Evolutionary conservation across 2,888 invertebrate species (phyloP).

Genomic region (Trissolcus brochymenae): DNA sequence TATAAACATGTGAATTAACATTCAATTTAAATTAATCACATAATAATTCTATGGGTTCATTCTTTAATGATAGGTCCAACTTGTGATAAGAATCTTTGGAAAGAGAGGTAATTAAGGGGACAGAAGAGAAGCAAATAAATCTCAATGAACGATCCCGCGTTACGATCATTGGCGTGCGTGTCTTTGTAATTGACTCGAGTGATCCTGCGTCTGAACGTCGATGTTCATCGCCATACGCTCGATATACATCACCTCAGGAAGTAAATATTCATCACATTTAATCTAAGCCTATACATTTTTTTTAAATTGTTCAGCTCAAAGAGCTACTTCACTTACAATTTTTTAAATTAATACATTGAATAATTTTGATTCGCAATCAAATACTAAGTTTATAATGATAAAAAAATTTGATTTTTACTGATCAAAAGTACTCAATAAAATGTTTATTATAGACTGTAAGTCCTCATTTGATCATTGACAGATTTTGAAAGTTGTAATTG

Average conservation of each 20-base stretch:
- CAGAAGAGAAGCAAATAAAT: slow-evolving; percentile 65
- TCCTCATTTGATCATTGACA: too few relatives aligned
- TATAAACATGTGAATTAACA: too few relatives aligned
- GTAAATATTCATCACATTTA: too few relatives aligned
- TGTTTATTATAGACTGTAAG: too few relatives aligned
- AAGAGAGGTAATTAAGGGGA: slow-evolving; percentile 19
- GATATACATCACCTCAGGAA: slow-evolving; percentile 72
- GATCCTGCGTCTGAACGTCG: slow-evolving; percentile 61
- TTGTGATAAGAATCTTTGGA: slow-evolving; percentile 27
- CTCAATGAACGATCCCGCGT: slow-evolving; percentile 60
- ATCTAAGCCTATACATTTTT: too few relatives aligned
- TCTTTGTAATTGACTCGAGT: slow-evolving; percentile 70
- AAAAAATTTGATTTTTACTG: neutral
- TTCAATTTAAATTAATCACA: too few relatives aligned
- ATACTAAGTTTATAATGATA: slow-evolving; percentile 2
- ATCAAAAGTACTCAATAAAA: neutral
- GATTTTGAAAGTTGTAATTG: too few relatives aligned
- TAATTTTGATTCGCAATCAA: slow-evolving; percentile 29
- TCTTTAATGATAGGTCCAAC: too few relatives aligned
- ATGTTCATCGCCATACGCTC: slow-evolving; percentile 71
- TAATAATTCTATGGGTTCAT: slow-evolving; percentile 14
- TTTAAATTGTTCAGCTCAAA: too few relatives aligned
- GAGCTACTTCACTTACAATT: too few relatives aligned
- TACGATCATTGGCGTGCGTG: slow-evolving; percentile 61
- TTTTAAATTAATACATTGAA: too few relatives aligned